Percentiles rank a stretch among this genome's conserved stretches.
Evolutionary conservation across 2,888 invertebrate genomes (phyloP).

Genomic region (Hirtodrosophila cameraria): DNA sequence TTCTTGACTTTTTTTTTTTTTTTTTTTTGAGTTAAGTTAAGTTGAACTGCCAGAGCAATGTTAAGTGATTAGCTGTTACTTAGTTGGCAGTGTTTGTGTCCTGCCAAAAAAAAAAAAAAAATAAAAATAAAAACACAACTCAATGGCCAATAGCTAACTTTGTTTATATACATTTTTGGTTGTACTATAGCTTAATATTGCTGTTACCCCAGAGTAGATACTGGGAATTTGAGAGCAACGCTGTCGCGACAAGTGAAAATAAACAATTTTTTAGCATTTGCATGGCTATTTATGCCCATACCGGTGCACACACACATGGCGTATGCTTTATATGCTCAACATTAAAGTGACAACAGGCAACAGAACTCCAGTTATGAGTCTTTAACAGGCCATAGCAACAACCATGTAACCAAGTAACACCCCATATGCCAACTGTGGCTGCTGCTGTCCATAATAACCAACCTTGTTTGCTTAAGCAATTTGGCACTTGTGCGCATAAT

Average conservation of each 20-base stretch:
- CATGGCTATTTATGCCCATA: slow-evolving; percentile 41
- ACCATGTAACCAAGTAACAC: slow-evolving; percentile 38
- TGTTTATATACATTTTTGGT: slow-evolving; percentile 12
- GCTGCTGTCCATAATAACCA: slow-evolving; percentile 63
- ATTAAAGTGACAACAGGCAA: slow-evolving; percentile 41
- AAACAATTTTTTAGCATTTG: slow-evolving; percentile 20
- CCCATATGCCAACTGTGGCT: slow-evolving; percentile 21
- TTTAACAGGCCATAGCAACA: slow-evolving; percentile 71
- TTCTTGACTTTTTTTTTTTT: neutral
- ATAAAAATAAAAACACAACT: too few species aligned
- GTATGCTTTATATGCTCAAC: slow-evolving; percentile 52
- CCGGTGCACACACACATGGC: slow-evolving; percentile 59
- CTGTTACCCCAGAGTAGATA: neutral
- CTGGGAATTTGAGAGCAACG: slow-evolving; percentile 12
- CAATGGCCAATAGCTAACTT: slow-evolving; percentile 11
- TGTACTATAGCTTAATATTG: slow-evolving; percentile 12
- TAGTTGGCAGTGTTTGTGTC: slow-evolving; percentile 49
- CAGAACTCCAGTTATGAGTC: slow-evolving; percentile 51
- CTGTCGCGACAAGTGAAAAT: slow-evolving; percentile 20
- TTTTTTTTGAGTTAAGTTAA: slow-evolving; percentile 11
- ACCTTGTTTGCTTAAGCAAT: slow-evolving; percentile 73
- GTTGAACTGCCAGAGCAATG: slow-evolving; percentile 29
- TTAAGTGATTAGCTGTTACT: slow-evolving; percentile 65
- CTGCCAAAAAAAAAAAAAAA: too few species aligned
- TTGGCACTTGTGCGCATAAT: slow-evolving; percentile 70